Evolutionary conservation across 1,140 invertebrate genomes (phyloP), one percentile per base, ranked within the genome.

Genomic region (Linepithema humile): DNA sequence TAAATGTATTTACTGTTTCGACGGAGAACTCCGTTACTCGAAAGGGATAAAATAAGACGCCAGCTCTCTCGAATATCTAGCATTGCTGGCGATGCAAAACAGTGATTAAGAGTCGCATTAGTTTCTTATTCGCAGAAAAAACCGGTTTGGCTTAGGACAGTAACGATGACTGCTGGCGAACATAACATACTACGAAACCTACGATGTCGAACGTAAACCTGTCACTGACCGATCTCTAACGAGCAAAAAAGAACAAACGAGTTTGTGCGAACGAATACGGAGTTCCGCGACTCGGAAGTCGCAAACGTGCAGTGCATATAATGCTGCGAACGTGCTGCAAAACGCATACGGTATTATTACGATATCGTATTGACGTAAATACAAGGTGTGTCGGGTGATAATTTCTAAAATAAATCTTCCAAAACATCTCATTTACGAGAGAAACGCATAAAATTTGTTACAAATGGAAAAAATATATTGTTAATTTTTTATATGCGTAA

Each of bases 261-360:
- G 23, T 45, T n/a, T 29, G 1, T 55, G 12, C 26, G 15, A 70
- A 53, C 32, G 45, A 57, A 20, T 43, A 26, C 26, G 15, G 23
- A 60, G 53, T 74, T 74, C 35, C 10, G 53, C 6, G 62, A n/a
- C 17, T 84, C 64, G 15, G 55, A 53, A 60, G 26, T 48, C 12
- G 64, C 43, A 38, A 59, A 9, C 38, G 55, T 64, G 82, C 29
- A 23, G 23, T 17, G 69, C 17, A 29, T 83, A 57, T 20, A 57
- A 74, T 38, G 70, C 38, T 1, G 26, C 15, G 29, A 50, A 40
- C 64, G 26, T 55, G 29, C 9, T 38, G 32, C 40, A 75, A 86
- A 82, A 74, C 29, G 74, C 35, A n/a, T 53, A 80, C 32, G 23
- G 62, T 43, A 82, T 82, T 65, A 72, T 82, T 50, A 45, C 32